Conservation (phyloP, 2,888 invertebrate species). For the Pseudococcus longispinus region DNA sequence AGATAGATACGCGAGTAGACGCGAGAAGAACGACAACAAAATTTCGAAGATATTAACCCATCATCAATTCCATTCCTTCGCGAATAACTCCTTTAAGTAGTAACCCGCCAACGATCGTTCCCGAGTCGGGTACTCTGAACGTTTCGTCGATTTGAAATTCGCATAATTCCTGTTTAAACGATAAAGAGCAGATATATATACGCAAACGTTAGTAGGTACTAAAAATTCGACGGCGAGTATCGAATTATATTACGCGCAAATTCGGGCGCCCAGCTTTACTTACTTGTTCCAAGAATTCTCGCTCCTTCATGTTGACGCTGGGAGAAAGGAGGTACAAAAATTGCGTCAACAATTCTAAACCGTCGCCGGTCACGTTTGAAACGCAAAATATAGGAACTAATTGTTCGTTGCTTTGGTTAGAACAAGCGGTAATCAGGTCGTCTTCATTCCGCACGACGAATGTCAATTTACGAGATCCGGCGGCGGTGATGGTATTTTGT, state of each 20-base stretch:
- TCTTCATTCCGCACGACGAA: slow-evolving; percentile 72
- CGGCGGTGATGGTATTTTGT: slow-evolving; percentile 71
- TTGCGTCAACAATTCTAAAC: slow-evolving; percentile 80
- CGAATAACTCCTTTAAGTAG: slow-evolving; percentile 83
- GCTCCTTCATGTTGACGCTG: slow-evolving; percentile 70
- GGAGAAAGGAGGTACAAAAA: slow-evolving; percentile 86
- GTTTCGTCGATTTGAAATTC: slow-evolving; percentile 96
- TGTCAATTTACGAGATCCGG: slow-evolving; percentile 71
- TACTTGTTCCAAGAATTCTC: slow-evolving; percentile 74
- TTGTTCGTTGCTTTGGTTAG: slow-evolving; percentile 71
- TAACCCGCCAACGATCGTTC: slow-evolving; percentile 85
- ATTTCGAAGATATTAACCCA: slow-evolving; percentile 65
- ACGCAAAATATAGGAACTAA: slow-evolving; percentile 84
- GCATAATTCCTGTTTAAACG: slow-evolving; percentile 69
- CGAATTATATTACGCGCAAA: no score
- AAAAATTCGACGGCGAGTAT: no score
- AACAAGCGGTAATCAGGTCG: slow-evolving; percentile 78
- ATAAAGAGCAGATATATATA: neutral
- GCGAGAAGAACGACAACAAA: no score
- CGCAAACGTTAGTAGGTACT: no score
- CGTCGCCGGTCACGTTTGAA: slow-evolving; percentile 88
- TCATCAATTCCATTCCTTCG: slow-evolving; percentile 80
- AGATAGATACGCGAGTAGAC: no score
- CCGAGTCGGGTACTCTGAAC: slow-evolving; percentile 82
- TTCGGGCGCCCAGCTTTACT: no score